Conservation (phyloP, 2,113 vertebrate genomes). For the Malurus elegans region DNA sequence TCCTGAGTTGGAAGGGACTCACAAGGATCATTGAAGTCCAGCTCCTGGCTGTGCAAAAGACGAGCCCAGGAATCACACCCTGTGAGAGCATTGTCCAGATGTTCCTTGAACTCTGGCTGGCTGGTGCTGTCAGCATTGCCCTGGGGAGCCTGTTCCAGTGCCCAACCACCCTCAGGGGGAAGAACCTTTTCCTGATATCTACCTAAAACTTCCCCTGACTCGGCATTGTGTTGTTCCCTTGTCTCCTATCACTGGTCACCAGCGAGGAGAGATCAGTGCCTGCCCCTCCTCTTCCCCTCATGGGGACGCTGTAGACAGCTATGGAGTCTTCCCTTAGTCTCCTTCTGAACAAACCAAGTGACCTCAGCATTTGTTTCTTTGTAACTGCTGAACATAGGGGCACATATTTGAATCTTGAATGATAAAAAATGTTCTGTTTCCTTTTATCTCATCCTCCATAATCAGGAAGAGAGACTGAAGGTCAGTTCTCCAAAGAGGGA, state of each 20-base stretch:
- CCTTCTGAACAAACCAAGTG: background rate
- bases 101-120: background rate
- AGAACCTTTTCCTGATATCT: background rate
- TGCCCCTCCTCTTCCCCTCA: background rate
- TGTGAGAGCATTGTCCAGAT: fast-evolving
- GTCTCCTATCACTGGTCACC: background rate
- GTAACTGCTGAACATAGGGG: background rate
- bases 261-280: background rate
- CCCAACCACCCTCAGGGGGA: background rate
- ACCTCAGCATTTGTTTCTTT: background rate
- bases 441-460: background rate
- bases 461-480: background rate
- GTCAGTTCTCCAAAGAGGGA: background rate
- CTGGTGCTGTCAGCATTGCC: background rate
- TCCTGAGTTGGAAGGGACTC: background rate
- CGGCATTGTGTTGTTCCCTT: background rate
- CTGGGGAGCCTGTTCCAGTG: background rate
- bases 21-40: background rate
- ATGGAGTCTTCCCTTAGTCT: background rate
- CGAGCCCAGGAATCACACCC: background rate
- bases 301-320: background rate
- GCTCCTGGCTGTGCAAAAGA: background rate
- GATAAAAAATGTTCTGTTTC: background rate
- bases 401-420: background rate
- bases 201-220: background rate